Evolutionary conservation across 2,113 vertebrate genomes (phyloP).

Genomic region (Alosa alosa): DNA sequence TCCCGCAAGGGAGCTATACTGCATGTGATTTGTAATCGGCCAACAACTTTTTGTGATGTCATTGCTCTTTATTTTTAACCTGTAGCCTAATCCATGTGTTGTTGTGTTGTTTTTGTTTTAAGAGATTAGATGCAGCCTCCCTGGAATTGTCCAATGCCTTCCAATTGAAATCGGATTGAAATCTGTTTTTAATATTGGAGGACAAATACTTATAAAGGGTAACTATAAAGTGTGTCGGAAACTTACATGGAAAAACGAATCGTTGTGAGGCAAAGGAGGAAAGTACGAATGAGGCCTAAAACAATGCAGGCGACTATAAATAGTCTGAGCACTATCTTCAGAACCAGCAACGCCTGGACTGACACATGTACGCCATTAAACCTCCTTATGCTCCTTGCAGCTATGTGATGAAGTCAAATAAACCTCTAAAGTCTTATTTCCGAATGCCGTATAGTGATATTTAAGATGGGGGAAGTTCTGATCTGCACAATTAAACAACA

Average conservation of each 20-base stretch:
- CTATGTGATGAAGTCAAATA: not conserved
- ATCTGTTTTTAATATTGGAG: slow-evolving; percentile 67
- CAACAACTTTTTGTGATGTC: not conserved
- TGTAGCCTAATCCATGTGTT: not conserved
- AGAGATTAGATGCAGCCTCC: slow-evolving; percentile 52
- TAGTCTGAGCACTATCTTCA: slow-evolving; percentile 29
- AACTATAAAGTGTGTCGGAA: slow-evolving; percentile 65
- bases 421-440: not conserved
- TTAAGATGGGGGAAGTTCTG: no score
- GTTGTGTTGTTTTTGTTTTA: slow-evolving; percentile 29
- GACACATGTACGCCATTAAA: slow-evolving; percentile 38
- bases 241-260: slow-evolving; percentile 62
- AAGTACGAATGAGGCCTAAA: slow-evolving; percentile 44
- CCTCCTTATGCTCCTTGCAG: slow-evolving; percentile 23
- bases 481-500: no score
- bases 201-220: slow-evolving; percentile 70
- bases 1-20: not conserved
- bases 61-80: not conserved
- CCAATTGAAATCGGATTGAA: slow-evolving; percentile 56
- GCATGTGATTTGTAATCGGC: not conserved
- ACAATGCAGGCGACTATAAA: slow-evolving; percentile 52
- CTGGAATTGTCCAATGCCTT: slow-evolving; percentile 56
- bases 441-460: not conserved
- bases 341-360: slow-evolving; percentile 31
- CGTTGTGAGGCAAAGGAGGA: slow-evolving; percentile 47